Base-by-base conservation (phyloP, 2,113 vertebrate genomes). In the Eulacestoma nigropectus region DNA sequence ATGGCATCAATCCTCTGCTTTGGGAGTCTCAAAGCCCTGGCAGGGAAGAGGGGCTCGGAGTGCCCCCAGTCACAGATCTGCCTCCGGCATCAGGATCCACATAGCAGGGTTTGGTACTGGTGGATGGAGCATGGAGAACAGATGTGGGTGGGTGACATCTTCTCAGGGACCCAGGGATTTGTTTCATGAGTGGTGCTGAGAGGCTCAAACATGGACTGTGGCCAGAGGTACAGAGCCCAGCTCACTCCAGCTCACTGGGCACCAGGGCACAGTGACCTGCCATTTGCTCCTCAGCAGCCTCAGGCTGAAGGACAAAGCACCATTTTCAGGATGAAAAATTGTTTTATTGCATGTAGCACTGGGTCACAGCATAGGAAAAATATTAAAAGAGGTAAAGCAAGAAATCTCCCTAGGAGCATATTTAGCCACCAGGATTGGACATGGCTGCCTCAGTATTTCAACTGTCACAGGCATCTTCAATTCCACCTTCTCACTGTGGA, bases 71-170 rank as follows among this genome's bases (percentile, higher is more conserved):
- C 35, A 11, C 2, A 3, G 46, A 11, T 41, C 21, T 27, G 27
- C 22, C 8, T 21, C 32, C 8, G 4, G 52, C 47, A 50, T 11
- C 37, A 41, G 72, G 57, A 49, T 49, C 26, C 30, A 30, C 5
- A 1, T 0, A 2, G 50, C 50, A 53, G 52, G 37, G 47, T 30
- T 55, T 16, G 4, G 37, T 15, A 5, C n/a, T 4, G 6, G 3
- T 4, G 56, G 59, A 32, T 29, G 52, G 39, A 63, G 49, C 76
- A 25, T 0, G 4, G 55, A 76, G 49, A 46, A 37, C 78, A 91
- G 82, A 44, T 79, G 87, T 72, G 29, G 70, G 90, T 69, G 78
- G 92, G 84, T 17, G 77, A 41, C 78, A 93, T 53, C 78, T 85
- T 77, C 78, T 56, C 69, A 77, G 76, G 39, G 89, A 57, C 11